A percentile compares a stretch with the other conserved stretches of the same genome.
Conservation (phyloP, 1,140 invertebrate genomes). For the Rhopalosiphum maidis region DNA sequence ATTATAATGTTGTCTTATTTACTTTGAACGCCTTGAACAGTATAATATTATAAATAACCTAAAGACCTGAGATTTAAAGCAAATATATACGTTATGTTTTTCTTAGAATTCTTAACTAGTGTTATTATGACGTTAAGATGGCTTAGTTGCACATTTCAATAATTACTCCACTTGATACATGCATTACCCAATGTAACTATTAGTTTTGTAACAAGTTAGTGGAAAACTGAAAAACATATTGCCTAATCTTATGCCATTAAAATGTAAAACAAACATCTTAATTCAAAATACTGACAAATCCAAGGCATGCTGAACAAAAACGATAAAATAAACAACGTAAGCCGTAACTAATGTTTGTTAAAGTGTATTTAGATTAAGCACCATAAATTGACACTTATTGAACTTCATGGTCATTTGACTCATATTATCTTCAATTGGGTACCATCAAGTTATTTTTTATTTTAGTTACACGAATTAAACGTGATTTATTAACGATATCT, state of each 20-base stretch:
- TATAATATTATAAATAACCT: not conserved
- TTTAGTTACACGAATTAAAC: not conserved
- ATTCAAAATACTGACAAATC: not conserved
- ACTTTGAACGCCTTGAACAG: not conserved
- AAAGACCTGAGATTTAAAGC: constrained; percentile 18
- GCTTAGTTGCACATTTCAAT: not conserved
- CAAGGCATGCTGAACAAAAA: not conserved
- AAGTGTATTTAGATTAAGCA: not conserved
- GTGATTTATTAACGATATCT: not conserved
- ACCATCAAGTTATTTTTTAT: not conserved
- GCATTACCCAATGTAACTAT: not conserved
- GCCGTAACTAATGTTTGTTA: not conserved
- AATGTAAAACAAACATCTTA: not conserved
- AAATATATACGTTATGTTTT: constrained; percentile 7
- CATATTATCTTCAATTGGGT: not conserved
- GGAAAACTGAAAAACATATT: not conserved
- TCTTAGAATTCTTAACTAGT: not conserved
- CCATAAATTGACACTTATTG: not conserved
- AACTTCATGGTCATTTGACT: not conserved
- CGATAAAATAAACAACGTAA: not conserved
- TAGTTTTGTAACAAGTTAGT: not conserved
- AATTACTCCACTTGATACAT: not conserved
- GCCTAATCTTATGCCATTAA: not conserved
- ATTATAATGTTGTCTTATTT: not conserved
- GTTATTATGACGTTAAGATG: not conserved